Conservation (phyloP, 2,888 invertebrate genomes). For the Myopa testacea region DNA sequence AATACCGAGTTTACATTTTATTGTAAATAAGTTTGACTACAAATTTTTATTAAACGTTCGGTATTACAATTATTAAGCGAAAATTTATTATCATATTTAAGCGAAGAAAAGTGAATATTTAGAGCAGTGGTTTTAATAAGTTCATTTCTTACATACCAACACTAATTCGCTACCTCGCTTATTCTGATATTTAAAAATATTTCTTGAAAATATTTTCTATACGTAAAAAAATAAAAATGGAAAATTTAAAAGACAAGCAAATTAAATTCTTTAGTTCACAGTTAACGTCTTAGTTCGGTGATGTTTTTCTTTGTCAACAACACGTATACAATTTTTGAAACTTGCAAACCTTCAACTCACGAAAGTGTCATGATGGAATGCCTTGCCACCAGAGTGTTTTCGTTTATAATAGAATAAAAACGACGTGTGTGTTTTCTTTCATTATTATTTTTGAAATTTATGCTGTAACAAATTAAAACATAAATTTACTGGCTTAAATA, state of each 20-base stretch:
- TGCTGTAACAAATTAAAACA: too few species aligned
- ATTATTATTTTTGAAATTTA: too few species aligned
- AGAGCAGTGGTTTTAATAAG: not conserved
- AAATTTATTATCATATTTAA: too few species aligned
- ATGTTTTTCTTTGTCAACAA: not conserved
- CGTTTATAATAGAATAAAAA: too few species aligned
- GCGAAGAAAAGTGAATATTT: not conserved
- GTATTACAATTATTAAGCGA: too few species aligned
- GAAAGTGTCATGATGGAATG: too few species aligned
- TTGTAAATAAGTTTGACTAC: too few species aligned
- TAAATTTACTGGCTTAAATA: too few species aligned
- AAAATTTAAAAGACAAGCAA: slow-evolving; percentile 55
- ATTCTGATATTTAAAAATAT: not conserved
- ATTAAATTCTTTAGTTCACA: slow-evolving; percentile 42
- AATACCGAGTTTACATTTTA: too few species aligned
- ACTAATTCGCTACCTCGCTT: slow-evolving; percentile 14
- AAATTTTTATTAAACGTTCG: too few species aligned
- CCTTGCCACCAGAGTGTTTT: too few species aligned
- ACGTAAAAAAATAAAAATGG: slow-evolving; percentile 55
- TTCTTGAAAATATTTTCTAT: slow-evolving; percentile 24
- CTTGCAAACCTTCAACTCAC: not conserved
- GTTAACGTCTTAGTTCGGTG: not conserved
- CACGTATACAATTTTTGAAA: not conserved
- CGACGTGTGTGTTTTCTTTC: too few species aligned
- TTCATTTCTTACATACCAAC: slow-evolving; percentile 37